A percentile compares a stretch with the other conserved stretches of the same genome.
Conservation (phyloP, 2,888 invertebrate species). For the Vandiemenella viatica region DNA sequence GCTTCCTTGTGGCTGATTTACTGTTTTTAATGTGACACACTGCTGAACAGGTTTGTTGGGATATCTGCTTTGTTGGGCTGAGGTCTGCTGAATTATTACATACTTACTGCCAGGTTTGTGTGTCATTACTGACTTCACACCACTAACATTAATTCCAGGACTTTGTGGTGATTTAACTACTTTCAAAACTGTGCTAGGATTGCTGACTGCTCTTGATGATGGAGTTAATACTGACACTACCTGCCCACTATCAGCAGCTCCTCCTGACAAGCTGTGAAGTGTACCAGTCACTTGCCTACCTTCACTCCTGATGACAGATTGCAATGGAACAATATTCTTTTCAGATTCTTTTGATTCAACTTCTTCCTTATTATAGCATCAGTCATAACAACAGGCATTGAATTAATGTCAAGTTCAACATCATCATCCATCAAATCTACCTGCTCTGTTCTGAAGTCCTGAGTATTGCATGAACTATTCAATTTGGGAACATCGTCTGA, state of each 20-base stretch:
- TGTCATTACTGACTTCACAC: background rate
- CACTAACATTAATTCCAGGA: too few relatives aligned
- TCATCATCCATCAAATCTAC: too few relatives aligned
- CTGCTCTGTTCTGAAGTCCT: too few relatives aligned
- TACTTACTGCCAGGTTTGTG: conserved; percentile 20
- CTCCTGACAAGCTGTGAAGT: too few relatives aligned
- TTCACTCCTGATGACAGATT: too few relatives aligned
- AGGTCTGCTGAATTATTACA: conserved; percentile 26
- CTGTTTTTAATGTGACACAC: conserved; percentile 23
- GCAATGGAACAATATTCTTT: too few relatives aligned
- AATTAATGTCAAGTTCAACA: conserved; percentile 47
- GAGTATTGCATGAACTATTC: background rate
- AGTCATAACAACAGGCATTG: conserved; percentile 59
- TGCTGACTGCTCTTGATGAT: too few relatives aligned
- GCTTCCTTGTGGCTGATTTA: conserved; percentile 20
- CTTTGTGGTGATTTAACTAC: background rate
- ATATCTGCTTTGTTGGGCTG: conserved; percentile 25
- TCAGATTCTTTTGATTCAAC: too few relatives aligned
- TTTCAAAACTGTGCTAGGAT: background rate
- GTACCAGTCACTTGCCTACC: too few relatives aligned
- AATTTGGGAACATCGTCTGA: background rate
- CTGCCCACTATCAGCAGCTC: too few relatives aligned
- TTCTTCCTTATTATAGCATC: conserved; percentile 37
- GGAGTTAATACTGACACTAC: too few relatives aligned
- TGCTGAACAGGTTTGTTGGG: conserved; percentile 23